These are phyloP conservation scores for Diorhabda sublineata DNA, from an alignment of 1,140 invertebrate species.

Conservation along the genomic window DNA sequence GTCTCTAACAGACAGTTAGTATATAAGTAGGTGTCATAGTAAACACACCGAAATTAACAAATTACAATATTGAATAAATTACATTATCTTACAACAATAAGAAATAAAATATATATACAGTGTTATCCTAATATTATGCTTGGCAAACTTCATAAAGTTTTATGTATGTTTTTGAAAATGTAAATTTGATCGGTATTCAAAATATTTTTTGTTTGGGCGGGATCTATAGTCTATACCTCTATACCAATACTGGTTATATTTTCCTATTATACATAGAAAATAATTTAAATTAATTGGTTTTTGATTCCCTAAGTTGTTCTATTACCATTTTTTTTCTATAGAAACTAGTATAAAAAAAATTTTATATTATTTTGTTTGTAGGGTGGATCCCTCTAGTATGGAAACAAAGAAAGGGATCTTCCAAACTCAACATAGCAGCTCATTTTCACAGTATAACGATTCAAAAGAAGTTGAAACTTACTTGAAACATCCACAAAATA, in stretches of 20 bases:
- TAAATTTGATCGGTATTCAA: neutral
- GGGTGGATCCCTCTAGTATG: constrained; percentile 45
- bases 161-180: too few relatives aligned
- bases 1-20: too few relatives aligned
- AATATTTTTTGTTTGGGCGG: neutral
- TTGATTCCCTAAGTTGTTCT: neutral
- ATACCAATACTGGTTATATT: neutral
- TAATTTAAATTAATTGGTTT: neutral
- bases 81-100: too few relatives aligned
- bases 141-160: too few relatives aligned
- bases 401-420: constrained; percentile 40
- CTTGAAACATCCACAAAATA: constrained; percentile 40
- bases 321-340: neutral
- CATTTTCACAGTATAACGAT: constrained; percentile 26
- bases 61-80: too few relatives aligned
- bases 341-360: neutral
- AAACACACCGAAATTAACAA: too few relatives aligned
- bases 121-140: too few relatives aligned
- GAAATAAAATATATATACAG: too few relatives aligned
- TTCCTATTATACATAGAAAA: neutral
- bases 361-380: constrained; percentile 21
- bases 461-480: constrained; percentile 26
- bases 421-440: constrained; percentile 22
- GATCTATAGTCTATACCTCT: neutral
- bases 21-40: too few relatives aligned